phyloP scores from a whole-genome alignment of 2,113 vertebrate genomes.

The Pelobates fuscus region DNA sequence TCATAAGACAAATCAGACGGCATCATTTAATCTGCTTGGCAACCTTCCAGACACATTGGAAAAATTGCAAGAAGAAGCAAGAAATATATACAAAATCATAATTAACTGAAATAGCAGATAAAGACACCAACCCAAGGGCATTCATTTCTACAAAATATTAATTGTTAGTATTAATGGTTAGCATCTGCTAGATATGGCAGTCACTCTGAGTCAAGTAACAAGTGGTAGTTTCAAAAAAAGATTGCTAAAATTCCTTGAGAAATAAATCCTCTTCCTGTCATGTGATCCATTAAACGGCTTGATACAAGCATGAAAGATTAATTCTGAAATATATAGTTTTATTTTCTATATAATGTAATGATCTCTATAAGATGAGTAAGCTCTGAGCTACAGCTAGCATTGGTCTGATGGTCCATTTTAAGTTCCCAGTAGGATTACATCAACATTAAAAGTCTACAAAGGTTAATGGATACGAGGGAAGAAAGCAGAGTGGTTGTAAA shows the following conservation, averaged over 20 bases:
- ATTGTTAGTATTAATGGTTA: too few relatives aligned
- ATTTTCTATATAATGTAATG: too few relatives aligned
- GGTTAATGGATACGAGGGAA: background rate
- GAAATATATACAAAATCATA: too few relatives aligned
- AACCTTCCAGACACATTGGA: slow-evolving; percentile 2
- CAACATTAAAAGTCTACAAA: background rate
- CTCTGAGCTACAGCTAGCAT: background rate
- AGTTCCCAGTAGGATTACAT: background rate
- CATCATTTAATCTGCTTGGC: slow-evolving; percentile 18
- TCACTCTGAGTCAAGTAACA: too few relatives aligned
- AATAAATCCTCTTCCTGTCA: too few relatives aligned
- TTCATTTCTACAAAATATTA: too few relatives aligned
- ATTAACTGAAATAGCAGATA: too few relatives aligned
- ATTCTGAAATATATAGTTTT: background rate
- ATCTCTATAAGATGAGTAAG: background rate
- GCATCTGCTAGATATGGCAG: too few relatives aligned
- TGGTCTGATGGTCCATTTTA: background rate
- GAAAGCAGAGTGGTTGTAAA: background rate
- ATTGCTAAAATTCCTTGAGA: too few relatives aligned
- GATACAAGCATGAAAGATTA: background rate
- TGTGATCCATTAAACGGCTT: too few relatives aligned
- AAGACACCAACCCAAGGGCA: too few relatives aligned
- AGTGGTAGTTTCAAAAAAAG: too few relatives aligned
- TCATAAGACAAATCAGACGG: background rate
- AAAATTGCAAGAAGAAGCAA: background rate